Evolutionary conservation across 2,888 invertebrate genomes (phyloP), one percentile per base, ranked within the genome.

Genomic region (Apodemia hepburni): DNA sequence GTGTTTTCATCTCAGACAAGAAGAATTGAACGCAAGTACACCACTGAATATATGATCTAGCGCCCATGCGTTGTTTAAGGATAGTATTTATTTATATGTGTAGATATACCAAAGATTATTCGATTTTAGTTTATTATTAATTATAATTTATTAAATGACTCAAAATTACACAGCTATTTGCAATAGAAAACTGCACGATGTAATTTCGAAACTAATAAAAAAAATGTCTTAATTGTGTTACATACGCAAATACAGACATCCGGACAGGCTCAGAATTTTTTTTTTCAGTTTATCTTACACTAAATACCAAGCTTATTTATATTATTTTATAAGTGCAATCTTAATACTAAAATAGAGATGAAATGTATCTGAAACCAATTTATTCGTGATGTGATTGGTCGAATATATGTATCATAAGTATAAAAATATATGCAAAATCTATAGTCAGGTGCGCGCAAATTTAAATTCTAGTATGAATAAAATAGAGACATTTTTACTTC

Each of bases 251-350:
- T 45, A 45, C 42, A 45, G 42, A 45, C 42, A 45, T 45, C 42
- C 42, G 11, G n/a, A 45, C 42, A 45, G 42, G 42, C 9, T 45
- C 42, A 45, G 15, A 45, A n/a, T 12, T 45, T 29, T 45, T 45
- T 45, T 45, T 45, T 45, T 45, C 42, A 45, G 42, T 42, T 45
- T 45, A n/a, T n/a, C n/a, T n/a, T n/a, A n/a, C n/a, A n/a, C n/a
- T n/a, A n/a, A n/a, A n/a, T n/a, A n/a, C 11, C 1, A 42, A 11
- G 6, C 11, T 45, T 45, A 45, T 45, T 45, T 45, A 45, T 45
- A 45, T 45, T 45, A 45, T 45, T 45, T 45, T 8, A 45, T 45
- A 45, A 45, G 42, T 45, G 42, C 11, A 45, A 45, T 45, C 2
- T 29, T 29, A 29, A 29, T 29, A 29, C 4, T 29, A 29, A 29